Conservation (phyloP, 1,140 invertebrate species). For the Harlomillsia oculata region DNA sequence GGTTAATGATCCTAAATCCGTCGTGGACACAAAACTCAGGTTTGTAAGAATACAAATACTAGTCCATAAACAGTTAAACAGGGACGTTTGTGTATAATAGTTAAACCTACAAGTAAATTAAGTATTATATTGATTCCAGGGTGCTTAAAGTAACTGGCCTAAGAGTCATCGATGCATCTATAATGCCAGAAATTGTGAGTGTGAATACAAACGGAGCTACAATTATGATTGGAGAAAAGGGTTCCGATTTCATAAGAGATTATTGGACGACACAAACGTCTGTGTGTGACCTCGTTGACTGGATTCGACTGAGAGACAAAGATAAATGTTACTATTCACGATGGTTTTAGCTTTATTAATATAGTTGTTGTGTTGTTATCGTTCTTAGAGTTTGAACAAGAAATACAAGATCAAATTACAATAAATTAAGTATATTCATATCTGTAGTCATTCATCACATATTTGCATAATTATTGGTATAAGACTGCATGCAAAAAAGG, state of each 20-base stretch:
- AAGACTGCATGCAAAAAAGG: too few species aligned
- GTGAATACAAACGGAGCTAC: conserved; percentile 15
- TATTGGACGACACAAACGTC: conserved; percentile 8
- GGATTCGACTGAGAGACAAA: conserved; percentile 1
- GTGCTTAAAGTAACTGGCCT: conserved; percentile 10
- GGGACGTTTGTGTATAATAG: not conserved
- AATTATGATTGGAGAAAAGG: conserved; percentile 16
- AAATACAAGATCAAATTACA: too few species aligned
- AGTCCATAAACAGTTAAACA: not conserved
- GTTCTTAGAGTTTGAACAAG: too few species aligned
- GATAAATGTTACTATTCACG: conserved; percentile 1
- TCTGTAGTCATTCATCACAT: too few species aligned
- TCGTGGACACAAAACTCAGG: not conserved
- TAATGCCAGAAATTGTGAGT: conserved; percentile 12
- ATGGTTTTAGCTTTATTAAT: too few species aligned
- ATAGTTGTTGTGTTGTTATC: too few species aligned
- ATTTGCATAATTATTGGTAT: too few species aligned
- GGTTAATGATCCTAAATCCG: conserved; percentile 12
- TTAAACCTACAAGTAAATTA: not conserved
- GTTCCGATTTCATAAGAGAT: conserved; percentile 3
- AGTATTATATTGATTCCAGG: not conserved
- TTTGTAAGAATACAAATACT: too few species aligned
- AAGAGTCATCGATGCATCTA: conserved; percentile 17
- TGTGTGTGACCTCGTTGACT: not conserved
- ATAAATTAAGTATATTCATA: too few species aligned